Percentiles rank a stretch among this genome's conserved stretches.
phyloP scores from a whole-genome alignment of 2,797 vertebrate species.

The Intellagama lesueurii region DNA sequence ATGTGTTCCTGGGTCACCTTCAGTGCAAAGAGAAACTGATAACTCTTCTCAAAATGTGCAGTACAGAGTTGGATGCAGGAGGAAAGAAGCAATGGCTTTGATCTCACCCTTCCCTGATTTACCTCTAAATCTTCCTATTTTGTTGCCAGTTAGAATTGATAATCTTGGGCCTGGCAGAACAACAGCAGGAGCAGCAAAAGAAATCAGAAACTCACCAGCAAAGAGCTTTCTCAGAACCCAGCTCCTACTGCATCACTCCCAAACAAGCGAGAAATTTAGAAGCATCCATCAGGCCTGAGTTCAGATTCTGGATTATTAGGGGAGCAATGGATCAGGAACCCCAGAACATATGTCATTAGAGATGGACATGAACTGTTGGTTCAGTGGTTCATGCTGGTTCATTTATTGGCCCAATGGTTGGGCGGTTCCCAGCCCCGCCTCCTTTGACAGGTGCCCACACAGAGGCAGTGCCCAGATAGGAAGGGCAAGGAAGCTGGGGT shows the following conservation, averaged over 20 bases:
- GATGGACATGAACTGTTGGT: too few species aligned
- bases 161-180: background rate
- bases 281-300: background rate
- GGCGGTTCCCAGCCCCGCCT: too few species aligned
- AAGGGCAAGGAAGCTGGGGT: too few species aligned
- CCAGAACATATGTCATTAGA: too few species aligned
- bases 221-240: background rate
- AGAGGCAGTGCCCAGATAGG: too few species aligned
- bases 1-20: slow-evolving; percentile 62
- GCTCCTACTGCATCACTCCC: background rate
- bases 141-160: background rate
- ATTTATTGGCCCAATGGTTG: too few species aligned
- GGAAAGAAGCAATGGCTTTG: slow-evolving; percentile 57
- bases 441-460: too few species aligned
- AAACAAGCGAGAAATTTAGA: background rate
- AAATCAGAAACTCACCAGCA: background rate
- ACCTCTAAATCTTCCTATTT: background rate
- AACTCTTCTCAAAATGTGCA: slow-evolving; percentile 63
- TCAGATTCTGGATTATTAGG: background rate
- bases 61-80: slow-evolving; percentile 59
- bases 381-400: too few species aligned
- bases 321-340: too few species aligned
- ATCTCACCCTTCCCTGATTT: slow-evolving; percentile 4
- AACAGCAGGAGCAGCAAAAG: too few species aligned
- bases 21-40: slow-evolving; percentile 63